A percentile compares a stretch with the other conserved stretches of the same genome.
These are phyloP conservation scores for Paguma larvata DNA, from an alignment of 2,797 vertebrate genomes.

Conservation along the genomic window DNA sequence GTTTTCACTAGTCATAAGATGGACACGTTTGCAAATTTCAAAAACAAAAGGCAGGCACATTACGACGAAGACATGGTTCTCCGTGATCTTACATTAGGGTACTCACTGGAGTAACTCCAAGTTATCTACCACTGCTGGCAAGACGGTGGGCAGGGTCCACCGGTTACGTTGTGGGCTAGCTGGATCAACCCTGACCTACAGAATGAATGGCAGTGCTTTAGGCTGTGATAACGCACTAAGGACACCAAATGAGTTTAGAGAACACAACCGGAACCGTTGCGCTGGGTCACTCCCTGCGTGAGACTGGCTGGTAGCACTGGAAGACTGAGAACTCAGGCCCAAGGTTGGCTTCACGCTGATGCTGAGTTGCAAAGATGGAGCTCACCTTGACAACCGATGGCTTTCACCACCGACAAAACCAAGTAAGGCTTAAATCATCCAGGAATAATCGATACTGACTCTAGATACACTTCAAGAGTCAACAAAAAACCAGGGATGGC, in stretches of 20 bases:
- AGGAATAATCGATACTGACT: not conserved
- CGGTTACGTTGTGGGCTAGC: rapidly evolving
- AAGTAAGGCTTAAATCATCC: not conserved
- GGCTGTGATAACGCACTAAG: not conserved
- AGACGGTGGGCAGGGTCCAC: not conserved
- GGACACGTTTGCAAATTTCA: not conserved
- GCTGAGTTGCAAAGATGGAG: not conserved
- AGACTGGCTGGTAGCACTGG: not conserved
- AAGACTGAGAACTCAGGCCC: not conserved
- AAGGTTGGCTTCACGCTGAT: not conserved
- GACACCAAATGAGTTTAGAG: not conserved
- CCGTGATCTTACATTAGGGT: rapidly evolving
- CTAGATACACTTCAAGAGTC: not conserved
- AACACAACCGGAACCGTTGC: rapidly evolving
- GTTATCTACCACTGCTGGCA: not conserved
- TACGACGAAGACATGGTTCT: rapidly evolving
- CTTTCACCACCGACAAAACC: not conserved
- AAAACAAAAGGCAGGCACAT: not conserved
- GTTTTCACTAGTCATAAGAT: rapidly evolving
- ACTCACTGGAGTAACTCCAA: not conserved
- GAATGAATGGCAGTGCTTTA: rapidly evolving
- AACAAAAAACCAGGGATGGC: not conserved
- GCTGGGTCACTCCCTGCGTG: not conserved
- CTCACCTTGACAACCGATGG: not conserved
- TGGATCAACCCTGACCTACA: rapidly evolving